Evolutionary conservation across 2,797 vertebrate species (phyloP), one percentile per base, ranked within the genome.

Genomic region (Scolopax rusticola): DNA sequence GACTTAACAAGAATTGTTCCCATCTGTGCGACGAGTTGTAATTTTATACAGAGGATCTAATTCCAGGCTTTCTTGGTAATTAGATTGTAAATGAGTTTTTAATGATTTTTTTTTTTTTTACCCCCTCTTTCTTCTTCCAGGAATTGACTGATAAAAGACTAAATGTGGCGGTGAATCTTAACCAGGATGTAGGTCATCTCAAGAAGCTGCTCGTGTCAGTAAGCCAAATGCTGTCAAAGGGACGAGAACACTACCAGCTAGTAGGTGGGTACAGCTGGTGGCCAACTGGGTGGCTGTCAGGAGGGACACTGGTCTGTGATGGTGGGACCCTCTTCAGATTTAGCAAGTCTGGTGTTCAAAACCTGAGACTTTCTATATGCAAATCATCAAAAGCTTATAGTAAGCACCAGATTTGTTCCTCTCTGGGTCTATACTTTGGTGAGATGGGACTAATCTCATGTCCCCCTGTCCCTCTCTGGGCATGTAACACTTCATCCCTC

Each of bases 121-220:
- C 2, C 11, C 11, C 19, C 54, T 56, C 16, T 16, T 25, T 25
- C 88, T 73, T 96, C 78, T 97, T 96, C 91, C 95, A 99, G 99
- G 99, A 99, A 84, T 98, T 98, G 96, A 98, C 98, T 54, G 99
- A 99, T 95, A 99, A 99, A 92, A 99, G 97, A 98, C 98, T 94
- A 97, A 97, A 97, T 15, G 75, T 98, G 98, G 98, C 95, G 20
- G 95, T 98, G 93, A 99, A 98, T 96, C 98, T 99, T 81, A 99
- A 98, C 97, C 99, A 99, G 97, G 99, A 99, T 15, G 98, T 99
- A 92, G 98, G 93, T 70, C 99, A 99, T 80, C 98, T 99, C 95
- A 99, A 99, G 98, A 99, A 99, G 97, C 98, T 99, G 97, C 99
- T 99, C 11, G 98, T 98, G 94, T 98, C 98, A 19, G 97, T 99